A percentile compares a stretch with the other conserved stretches of the same genome.
Evolutionary conservation across 2,113 vertebrate species (phyloP).

Genomic region (Poeciliopsis retropinna): DNA sequence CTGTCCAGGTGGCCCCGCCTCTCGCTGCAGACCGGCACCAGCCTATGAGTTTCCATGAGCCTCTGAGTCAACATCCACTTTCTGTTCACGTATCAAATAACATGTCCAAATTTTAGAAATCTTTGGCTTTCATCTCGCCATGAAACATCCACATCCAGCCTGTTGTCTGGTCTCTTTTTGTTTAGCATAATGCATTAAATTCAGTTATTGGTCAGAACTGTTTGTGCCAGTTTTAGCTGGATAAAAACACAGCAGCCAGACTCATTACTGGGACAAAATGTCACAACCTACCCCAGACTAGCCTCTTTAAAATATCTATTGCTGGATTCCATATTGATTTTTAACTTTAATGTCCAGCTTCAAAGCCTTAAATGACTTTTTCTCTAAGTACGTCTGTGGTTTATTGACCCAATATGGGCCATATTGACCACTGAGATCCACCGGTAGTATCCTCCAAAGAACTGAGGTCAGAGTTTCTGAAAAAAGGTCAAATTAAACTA

Average conservation of each 20-base stretch:
- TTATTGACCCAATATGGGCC: not conserved
- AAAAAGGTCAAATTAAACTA: not conserved
- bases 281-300: too few relatives aligned
- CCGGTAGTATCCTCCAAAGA: not conserved
- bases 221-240: not conserved
- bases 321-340: slow-evolving; percentile 4
- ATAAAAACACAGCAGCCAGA: not conserved
- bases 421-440: not conserved
- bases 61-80: too few relatives aligned
- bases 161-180: too few relatives aligned
- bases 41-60: too few relatives aligned
- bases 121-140: too few relatives aligned
- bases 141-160: not conserved
- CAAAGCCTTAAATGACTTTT: not conserved
- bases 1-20: too few relatives aligned
- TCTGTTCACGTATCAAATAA: too few relatives aligned
- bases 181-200: not conserved
- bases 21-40: too few relatives aligned
- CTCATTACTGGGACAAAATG: not conserved
- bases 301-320: not conserved
- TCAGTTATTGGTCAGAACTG: not conserved
- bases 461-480: not conserved
- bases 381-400: not conserved
- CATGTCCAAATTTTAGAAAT: too few relatives aligned
- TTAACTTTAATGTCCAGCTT: not conserved